A percentile compares a stretch with the other conserved stretches of the same genome.
Conservation (phyloP, 2,113 vertebrate genomes). For the Embiotoca jacksoni region DNA sequence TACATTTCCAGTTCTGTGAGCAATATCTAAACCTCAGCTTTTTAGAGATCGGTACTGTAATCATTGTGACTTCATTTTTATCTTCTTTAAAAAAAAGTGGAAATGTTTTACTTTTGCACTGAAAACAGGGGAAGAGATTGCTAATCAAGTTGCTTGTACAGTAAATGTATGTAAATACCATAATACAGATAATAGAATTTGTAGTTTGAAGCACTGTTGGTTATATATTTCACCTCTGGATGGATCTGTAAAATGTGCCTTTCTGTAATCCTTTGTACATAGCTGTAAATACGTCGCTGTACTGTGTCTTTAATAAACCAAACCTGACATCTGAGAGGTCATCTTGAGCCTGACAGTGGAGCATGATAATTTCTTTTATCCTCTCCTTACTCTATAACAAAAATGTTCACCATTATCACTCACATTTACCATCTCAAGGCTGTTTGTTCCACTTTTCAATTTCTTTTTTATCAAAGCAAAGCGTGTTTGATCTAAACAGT, state of each 20-base stretch:
- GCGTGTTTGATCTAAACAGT: conserved; percentile 31
- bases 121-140: conserved; percentile 45
- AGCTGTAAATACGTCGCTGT: conserved; percentile 67
- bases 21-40: conserved; percentile 13
- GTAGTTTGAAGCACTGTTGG: conserved; percentile 16
- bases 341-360: not conserved
- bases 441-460: not conserved
- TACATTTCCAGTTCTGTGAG: conserved; percentile 39
- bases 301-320: conserved; percentile 68
- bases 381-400: not conserved
- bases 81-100: conserved; percentile 17
- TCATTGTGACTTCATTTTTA: conserved; percentile 63
- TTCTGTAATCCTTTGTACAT: conserved; percentile 60
- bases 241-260: conserved; percentile 45
- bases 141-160: conserved; percentile 46
- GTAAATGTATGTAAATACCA: conserved; percentile 65
- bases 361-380: not conserved
- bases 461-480: conserved; percentile 12
- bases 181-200: conserved; percentile 35
- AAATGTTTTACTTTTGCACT: conserved; percentile 69
- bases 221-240: conserved; percentile 35
- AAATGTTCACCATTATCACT: not conserved
- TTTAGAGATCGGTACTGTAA: conserved; percentile 66
- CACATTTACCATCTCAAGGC: not conserved
- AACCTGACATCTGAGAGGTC: conserved; percentile 15